Percentiles rank a stretch among this genome's conserved stretches.
These are phyloP conservation scores for Scophthalmus maximus DNA, from an alignment of 2,113 vertebrate genomes.

Conservation along the genomic window DNA sequence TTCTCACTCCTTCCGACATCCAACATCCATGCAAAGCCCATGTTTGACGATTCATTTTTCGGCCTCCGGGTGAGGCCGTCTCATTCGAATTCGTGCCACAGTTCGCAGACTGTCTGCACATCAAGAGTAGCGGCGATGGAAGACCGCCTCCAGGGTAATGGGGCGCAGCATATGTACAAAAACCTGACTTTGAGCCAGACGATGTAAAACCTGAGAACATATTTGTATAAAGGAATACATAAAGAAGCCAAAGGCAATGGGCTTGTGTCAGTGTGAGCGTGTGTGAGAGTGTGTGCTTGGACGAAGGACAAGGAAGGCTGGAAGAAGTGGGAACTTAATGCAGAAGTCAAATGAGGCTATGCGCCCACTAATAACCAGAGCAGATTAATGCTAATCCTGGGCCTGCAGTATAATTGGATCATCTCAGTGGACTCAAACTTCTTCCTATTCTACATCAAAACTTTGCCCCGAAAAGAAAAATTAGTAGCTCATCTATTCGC, in stretches of 20 bases:
- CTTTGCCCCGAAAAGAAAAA: constrained; percentile 28
- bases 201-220: constrained; percentile 8
- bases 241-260: constrained; percentile 20
- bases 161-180: constrained; percentile 6
- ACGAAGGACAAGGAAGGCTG: constrained; percentile 5
- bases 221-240: constrained; percentile 9
- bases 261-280: background rate
- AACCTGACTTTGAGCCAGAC: constrained; percentile 28
- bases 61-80: constrained; percentile 24
- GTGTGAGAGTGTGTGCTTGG: background rate
- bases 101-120: constrained; percentile 30
- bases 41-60: constrained; percentile 53
- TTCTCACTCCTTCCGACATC: constrained; percentile 33
- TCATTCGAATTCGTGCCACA: constrained; percentile 58
- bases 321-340: constrained; percentile 27
- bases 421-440: constrained; percentile 64
- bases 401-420: constrained; percentile 77
- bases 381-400: constrained; percentile 77
- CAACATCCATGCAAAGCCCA: constrained; percentile 12
- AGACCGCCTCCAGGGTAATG: constrained; percentile 30
- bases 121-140: constrained; percentile 34
- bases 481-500: constrained; percentile 52
- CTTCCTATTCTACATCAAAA: constrained; percentile 60
- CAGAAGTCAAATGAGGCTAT: constrained; percentile 59
- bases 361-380: constrained; percentile 72